These are phyloP conservation scores for Sigmodon hispidus DNA, from an alignment of 2,113 vertebrate species.

Conservation along the genomic window DNA sequence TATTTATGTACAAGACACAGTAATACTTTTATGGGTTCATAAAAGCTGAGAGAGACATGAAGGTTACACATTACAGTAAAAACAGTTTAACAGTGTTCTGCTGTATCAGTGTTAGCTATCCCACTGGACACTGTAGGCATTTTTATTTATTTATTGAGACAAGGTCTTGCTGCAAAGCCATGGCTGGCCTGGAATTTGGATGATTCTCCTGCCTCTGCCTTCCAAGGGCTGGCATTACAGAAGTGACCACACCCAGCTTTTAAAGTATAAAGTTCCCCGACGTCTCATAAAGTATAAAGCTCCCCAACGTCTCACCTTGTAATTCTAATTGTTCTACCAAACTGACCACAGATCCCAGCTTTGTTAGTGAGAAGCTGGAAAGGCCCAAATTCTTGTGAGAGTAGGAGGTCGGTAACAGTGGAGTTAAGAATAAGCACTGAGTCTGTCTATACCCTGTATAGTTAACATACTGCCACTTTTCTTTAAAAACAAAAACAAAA, in stretches of 20 bases:
- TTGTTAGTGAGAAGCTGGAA: conserved; percentile 10
- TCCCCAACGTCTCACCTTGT: conserved; percentile 4
- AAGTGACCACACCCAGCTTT: not conserved
- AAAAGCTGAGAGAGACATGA: conserved; percentile 61
- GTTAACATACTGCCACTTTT: conserved; percentile 42
- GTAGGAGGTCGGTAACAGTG: not conserved
- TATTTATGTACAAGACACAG: conserved; percentile 59
- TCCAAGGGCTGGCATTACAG: not conserved
- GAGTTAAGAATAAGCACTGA: conserved; percentile 8
- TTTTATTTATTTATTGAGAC: not conserved
- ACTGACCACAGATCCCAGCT: not conserved
- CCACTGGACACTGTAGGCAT: conserved; percentile 22
- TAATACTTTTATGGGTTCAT: conserved; percentile 66
- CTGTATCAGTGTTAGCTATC: not conserved
- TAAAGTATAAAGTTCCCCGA: conserved; percentile 48
- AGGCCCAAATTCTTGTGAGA: conserved; percentile 16
- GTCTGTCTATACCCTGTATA: conserved; percentile 69
- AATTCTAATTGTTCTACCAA: conserved; percentile 15
- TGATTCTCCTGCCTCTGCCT: not conserved
- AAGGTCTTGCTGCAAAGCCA: not conserved
- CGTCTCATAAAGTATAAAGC: conserved; percentile 45
- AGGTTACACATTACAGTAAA: conserved; percentile 48
- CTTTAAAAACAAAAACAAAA: not conserved
- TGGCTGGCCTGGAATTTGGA: not conserved
- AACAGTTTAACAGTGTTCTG: conserved; percentile 60